Evolutionary conservation across 2,113 vertebrate genomes (phyloP).

Genomic region (Dasyornis broadbenti): DNA sequence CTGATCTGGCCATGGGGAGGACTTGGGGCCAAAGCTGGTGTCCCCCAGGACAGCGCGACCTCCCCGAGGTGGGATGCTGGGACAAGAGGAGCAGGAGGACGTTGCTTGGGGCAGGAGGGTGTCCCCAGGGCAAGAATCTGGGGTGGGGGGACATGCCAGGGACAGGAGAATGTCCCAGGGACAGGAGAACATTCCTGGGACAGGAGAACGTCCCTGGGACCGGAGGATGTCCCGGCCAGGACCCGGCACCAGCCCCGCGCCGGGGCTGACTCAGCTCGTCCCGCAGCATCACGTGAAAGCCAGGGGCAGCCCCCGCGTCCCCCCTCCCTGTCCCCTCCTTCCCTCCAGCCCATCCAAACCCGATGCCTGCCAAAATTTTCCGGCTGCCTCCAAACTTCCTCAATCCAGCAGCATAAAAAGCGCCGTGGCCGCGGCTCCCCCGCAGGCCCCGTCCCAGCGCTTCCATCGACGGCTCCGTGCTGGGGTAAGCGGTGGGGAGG

Average conservation of each 20-base stretch:
- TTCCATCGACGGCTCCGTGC: neutral
- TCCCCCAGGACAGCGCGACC: neutral
- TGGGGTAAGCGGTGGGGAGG: neutral
- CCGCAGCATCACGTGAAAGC: neutral
- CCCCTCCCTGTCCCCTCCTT: neutral
- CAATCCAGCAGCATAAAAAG: slow-evolving; percentile 16
- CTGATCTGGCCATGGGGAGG: fast-evolving
- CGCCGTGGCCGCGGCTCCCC: neutral
- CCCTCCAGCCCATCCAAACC: neutral
- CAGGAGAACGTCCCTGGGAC: neutral
- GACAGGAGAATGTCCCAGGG: fast-evolving
- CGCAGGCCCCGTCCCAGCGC: neutral
- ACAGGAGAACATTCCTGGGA: no score
- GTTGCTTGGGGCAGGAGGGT: neutral
- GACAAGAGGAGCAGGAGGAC: neutral
- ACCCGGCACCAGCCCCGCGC: fast-evolving
- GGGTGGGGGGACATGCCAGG: neutral
- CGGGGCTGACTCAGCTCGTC: neutral
- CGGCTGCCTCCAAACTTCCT: slow-evolving; percentile 29
- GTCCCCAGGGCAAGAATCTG: neutral
- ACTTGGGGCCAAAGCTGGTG: neutral
- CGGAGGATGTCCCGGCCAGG: neutral
- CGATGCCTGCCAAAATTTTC: slow-evolving; percentile 13
- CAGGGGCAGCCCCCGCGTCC: neutral
- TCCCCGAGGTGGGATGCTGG: neutral